Evolutionary conservation across 2,797 vertebrate genomes (phyloP).

Genomic region (Ambastaia sidthimunki): DNA sequence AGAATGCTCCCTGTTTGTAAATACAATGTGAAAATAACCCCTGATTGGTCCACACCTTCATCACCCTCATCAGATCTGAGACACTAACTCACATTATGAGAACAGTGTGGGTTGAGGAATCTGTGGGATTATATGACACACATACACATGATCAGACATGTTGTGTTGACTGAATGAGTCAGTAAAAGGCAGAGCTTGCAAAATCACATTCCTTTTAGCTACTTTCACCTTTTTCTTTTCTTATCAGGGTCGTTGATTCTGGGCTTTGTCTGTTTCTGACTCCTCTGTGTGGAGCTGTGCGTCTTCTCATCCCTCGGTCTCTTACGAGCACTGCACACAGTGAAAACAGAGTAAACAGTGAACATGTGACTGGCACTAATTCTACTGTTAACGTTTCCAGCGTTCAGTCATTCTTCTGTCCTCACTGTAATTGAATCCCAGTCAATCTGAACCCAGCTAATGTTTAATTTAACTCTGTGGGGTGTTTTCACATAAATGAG

Average conservation of each 20-base stretch:
- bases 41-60: too few species aligned
- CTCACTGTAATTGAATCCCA: too few species aligned
- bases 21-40: not conserved
- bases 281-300: constrained; percentile 85
- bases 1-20: too few species aligned
- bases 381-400: too few species aligned
- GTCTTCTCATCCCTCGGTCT: constrained; percentile 89
- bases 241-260: constrained; percentile 90
- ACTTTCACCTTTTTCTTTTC: constrained; percentile 95
- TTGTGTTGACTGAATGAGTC: not conserved
- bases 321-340: constrained; percentile 77
- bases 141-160: constrained; percentile 19
- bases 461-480: too few species aligned
- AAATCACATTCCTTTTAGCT: constrained; percentile 53
- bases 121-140: constrained; percentile 4
- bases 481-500: too few species aligned
- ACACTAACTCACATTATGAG: constrained; percentile 1
- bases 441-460: too few species aligned
- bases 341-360: constrained; percentile 21
- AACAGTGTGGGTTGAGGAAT: not conserved
- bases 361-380: not conserved
- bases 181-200: not conserved
- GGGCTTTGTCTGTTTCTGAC: constrained; percentile 87
- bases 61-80: not conserved
- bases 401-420: too few species aligned